These are phyloP conservation scores for Empidonax alnorum DNA, from an alignment of 2,113 vertebrate species.

Conservation along the genomic window DNA sequence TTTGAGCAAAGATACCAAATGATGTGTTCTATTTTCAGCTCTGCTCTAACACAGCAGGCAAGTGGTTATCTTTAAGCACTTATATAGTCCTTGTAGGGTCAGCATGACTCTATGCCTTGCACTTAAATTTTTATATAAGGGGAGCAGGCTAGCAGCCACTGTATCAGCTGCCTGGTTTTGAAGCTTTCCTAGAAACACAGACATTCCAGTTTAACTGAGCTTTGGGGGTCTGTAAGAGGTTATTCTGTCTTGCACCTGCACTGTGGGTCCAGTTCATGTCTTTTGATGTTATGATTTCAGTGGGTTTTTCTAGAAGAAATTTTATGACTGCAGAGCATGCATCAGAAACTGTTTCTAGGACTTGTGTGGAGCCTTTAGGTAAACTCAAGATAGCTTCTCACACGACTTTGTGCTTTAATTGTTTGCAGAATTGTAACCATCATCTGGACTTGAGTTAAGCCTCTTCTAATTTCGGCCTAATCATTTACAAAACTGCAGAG, in stretches of 20 bases:
- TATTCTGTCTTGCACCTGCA: not conserved
- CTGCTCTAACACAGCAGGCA: not conserved
- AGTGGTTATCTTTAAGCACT: not conserved
- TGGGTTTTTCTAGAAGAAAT: not conserved
- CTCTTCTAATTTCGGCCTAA: not conserved
- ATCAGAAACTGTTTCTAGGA: not conserved
- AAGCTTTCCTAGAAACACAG: not conserved
- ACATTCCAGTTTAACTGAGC: not conserved
- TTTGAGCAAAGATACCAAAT: not conserved
- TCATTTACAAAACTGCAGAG: not conserved
- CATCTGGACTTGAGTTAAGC: not conserved
- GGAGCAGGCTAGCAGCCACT: not conserved
- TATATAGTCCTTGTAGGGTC: not conserved
- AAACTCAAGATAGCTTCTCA: not conserved
- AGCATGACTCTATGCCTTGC: not conserved
- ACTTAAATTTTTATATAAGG: not conserved
- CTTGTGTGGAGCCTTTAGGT: not conserved
- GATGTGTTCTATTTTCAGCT: slow-evolving; percentile 6
- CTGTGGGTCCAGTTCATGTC: not conserved
- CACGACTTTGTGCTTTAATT: not conserved
- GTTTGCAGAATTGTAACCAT: not conserved
- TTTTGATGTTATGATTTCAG: not conserved
- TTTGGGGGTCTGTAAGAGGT: not conserved
- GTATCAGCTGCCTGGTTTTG: not conserved
- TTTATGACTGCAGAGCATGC: not conserved